A percentile compares a stretch with the other conserved stretches of the same genome.
These are phyloP conservation scores for Anthrax anthrax DNA, from an alignment of 2,888 invertebrate species.

Conservation along the genomic window DNA sequence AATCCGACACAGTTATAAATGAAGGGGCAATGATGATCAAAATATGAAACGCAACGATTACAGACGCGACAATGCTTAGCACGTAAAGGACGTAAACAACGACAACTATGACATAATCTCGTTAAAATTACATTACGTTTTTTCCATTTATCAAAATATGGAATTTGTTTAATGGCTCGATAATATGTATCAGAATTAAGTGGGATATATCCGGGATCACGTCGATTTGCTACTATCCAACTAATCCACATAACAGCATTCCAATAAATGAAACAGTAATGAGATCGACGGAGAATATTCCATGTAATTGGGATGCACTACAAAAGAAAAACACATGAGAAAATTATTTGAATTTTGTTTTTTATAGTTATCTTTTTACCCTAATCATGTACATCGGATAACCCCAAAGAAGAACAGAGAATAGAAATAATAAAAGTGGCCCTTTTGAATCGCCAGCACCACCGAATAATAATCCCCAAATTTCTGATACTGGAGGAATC, in stretches of 20 bases:
- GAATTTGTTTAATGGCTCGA: slow-evolving; percentile 79
- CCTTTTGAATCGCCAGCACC: slow-evolving; percentile 85
- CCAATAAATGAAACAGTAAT: slow-evolving; percentile 82
- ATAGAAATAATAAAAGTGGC: slow-evolving; percentile 69
- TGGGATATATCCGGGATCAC: slow-evolving; percentile 80
- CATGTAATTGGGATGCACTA: slow-evolving; percentile 81
- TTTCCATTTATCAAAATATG: slow-evolving; percentile 86
- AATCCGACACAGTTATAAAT: slow-evolving; percentile 91
- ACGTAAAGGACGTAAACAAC: slow-evolving; percentile 70
- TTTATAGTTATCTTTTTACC: slow-evolving; percentile 34
- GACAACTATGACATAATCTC: slow-evolving; percentile 79
- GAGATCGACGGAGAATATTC: slow-evolving; percentile 72
- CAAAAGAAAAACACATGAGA: slow-evolving; percentile 17
- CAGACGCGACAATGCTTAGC: slow-evolving; percentile 89
- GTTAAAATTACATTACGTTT: slow-evolving; percentile 69
- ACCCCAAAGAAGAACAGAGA: slow-evolving; percentile 77
- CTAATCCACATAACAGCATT: slow-evolving; percentile 88
- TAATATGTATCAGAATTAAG: slow-evolving; percentile 83
- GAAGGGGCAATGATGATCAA: slow-evolving; percentile 92
- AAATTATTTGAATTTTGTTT: neutral
- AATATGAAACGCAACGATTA: slow-evolving; percentile 76
- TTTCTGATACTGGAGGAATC: slow-evolving; percentile 75
- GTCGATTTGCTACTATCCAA: slow-evolving; percentile 76
- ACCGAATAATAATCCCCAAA: slow-evolving; percentile 80
- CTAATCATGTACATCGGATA: slow-evolving; percentile 87